phyloP scores from a whole-genome alignment of 2,888 invertebrate genomes.

The Tenthredo scrophulariae region DNA sequence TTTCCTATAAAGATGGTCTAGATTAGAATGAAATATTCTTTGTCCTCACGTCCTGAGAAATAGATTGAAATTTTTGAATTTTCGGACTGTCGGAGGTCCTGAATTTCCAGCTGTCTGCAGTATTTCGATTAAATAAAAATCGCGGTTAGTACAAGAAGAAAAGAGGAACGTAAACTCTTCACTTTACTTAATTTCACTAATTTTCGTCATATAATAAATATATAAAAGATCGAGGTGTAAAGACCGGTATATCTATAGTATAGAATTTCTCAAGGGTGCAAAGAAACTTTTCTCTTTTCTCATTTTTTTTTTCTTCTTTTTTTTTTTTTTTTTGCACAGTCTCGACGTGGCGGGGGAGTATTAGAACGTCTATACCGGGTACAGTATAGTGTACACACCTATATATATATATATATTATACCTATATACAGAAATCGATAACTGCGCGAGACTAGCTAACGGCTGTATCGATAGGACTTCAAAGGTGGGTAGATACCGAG shows the following conservation, averaged over 20 bases:
- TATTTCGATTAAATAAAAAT: neutral
- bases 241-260: neutral
- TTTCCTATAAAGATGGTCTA: too few species aligned
- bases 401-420: neutral
- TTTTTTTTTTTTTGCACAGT: neutral
- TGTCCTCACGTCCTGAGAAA: too few species aligned
- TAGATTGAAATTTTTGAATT: too few species aligned
- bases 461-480: constrained; percentile 10
- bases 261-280: neutral
- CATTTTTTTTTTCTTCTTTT: neutral
- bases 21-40: too few species aligned
- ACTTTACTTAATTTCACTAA: neutral
- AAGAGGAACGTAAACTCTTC: neutral
- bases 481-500: neutral
- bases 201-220: neutral
- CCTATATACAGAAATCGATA: constrained; percentile 42
- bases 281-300: neutral
- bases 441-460: constrained; percentile 26
- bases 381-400: neutral
- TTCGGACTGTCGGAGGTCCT: too few species aligned
- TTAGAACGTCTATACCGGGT: constrained; percentile 14
- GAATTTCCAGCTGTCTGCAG: too few species aligned
- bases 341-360: neutral
- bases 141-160: neutral
- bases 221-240: neutral